Conservation (phyloP, 2,797 vertebrate species). For the Hybognathus amarus region DNA sequence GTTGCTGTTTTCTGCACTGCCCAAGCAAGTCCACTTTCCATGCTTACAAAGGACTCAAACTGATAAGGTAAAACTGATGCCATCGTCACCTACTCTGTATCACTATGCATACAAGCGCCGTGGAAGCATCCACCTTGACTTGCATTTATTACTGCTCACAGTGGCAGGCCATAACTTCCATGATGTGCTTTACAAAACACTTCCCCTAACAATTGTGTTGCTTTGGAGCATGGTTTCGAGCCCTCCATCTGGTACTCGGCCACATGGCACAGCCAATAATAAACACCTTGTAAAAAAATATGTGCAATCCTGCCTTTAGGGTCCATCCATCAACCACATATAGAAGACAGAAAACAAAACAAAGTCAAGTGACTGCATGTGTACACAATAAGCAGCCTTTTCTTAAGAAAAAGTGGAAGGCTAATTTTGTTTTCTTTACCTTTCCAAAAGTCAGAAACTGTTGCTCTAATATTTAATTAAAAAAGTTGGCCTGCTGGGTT, state of each 20-base stretch:
- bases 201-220: conserved; percentile 7
- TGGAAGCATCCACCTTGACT: conserved; percentile 17
- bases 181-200: conserved; percentile 42
- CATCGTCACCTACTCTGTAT: neutral
- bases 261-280: conserved; percentile 41
- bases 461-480: neutral
- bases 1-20: neutral
- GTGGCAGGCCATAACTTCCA: conserved; percentile 32
- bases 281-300: conserved; percentile 41
- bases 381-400: conserved; percentile 15
- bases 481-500: neutral
- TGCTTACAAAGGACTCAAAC: neutral
- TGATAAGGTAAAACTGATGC: neutral
- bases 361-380: conserved; percentile 14
- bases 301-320: neutral
- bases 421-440: neutral
- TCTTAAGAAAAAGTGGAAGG: neutral
- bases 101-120: neutral
- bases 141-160: conserved; percentile 49
- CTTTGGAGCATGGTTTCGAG: conserved; percentile 28
- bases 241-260: conserved; percentile 24
- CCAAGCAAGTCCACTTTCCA: neutral
- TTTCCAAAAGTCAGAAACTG: neutral
- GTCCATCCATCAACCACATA: conserved; percentile 6
- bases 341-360: conserved; percentile 14